phyloP scores from a whole-genome alignment of 2,113 vertebrate species.

The Ciconia boyciana region DNA sequence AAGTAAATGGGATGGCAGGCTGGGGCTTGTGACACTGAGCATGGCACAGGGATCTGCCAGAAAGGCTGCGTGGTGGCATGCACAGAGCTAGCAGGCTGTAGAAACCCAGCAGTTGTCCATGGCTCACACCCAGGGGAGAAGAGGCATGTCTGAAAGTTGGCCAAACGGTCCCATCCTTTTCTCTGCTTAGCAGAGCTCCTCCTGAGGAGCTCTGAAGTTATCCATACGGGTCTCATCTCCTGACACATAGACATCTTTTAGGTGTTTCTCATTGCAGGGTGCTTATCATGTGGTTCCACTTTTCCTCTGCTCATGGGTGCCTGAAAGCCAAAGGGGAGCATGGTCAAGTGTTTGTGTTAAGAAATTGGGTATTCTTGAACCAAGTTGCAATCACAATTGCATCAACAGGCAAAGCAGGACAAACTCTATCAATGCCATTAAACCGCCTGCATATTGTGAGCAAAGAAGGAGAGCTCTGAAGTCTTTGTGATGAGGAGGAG shows the following conservation, averaged over 20 bases:
- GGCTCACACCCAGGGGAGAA: neutral
- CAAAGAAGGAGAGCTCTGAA: neutral
- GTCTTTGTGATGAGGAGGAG: neutral
- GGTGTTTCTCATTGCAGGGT: neutral
- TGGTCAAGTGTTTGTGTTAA: neutral
- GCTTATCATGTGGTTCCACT: neutral
- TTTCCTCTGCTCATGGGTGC: neutral
- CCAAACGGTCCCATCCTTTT: neutral
- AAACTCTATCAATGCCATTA: neutral
- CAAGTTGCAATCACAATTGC: fast-evolving
- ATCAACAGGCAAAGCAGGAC: neutral
- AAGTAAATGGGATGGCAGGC: neutral
- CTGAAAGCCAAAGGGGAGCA: neutral
- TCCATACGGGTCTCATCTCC: neutral
- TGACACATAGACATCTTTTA: neutral
- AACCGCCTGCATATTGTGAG: neutral
- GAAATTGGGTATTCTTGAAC: neutral
- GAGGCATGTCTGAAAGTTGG: neutral
- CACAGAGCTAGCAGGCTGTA: neutral
- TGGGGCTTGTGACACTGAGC: neutral
- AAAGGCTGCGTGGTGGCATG: neutral
- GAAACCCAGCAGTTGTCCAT: neutral
- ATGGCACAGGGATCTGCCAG: neutral
- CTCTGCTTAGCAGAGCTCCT: neutral
- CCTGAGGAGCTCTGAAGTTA: neutral